Evolutionary conservation across 2,888 invertebrate genomes (phyloP), one percentile per base, ranked within the genome.

Genomic region (Taphrorychus bicolor): DNA sequence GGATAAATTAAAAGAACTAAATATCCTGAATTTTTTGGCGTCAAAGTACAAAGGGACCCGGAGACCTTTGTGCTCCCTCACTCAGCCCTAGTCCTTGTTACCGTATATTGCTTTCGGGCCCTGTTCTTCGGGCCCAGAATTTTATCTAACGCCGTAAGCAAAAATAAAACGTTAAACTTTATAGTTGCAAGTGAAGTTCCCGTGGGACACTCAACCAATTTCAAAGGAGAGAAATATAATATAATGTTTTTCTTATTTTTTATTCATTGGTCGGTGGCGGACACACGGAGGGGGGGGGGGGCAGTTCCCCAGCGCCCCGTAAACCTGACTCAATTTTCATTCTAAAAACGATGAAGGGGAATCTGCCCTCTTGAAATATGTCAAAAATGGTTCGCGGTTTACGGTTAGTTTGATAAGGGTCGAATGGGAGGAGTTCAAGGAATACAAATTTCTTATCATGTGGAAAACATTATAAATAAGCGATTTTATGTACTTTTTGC

Each of bases 371-470:
- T 17, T 18, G 53, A 61, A 54, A 60, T n/a, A n/a, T 60, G 81
- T 82, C 82, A 81, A 77, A 81, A 81, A 81, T 80, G 77, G 79
- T 81, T 79, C 80, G 81, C 81, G 80, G 81, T 80, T 81, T 82
- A 80, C 79, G 76, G 76, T 74, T 75, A 77, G 78, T 81, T 81
- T 81, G 81, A 81, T 77, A 77, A 80, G 81, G 81, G 81, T 78
- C 73, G 70, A 32, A 32, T 32, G 32, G 32, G 11, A 11, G 9
- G 1, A 7, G 9, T 3, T 32, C 11, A 7, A 32, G 11, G 32
- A 32, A 32, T 32, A 32, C 32, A 1, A 32, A 32, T 32, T 1
- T 32, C 32, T 32, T n/a, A n/a, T n/a, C n/a, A n/a, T n/a, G n/a
- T n/a, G n/a, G n/a, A n/a, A n/a, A n/a, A n/a, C n/a, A n/a, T n/a